Evolutionary conservation across 2,888 invertebrate species (phyloP), one percentile per base, ranked within the genome.

Genomic region (Epirrhoe alternata): DNA sequence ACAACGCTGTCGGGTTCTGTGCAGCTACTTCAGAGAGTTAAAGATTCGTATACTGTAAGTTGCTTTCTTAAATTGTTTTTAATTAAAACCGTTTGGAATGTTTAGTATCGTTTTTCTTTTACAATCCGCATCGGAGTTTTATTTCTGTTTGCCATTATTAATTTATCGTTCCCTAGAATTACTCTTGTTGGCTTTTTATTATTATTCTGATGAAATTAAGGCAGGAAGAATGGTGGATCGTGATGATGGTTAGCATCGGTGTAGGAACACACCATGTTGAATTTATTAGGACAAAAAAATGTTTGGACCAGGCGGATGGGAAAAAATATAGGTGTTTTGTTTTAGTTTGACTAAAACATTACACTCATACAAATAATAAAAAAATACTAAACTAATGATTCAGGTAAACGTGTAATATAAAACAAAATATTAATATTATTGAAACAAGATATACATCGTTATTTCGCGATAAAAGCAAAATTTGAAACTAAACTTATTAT

Each of bases 151-250:
- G 42, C 14, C 10, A 14, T 12, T 30, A 17, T 38, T 12, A 4
- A 47, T 42, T 42, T 1, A 56, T 53, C 59, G 61, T 57, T 64
- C 65, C 67, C 54, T 58, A 51, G 17, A 66, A 72, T 70, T 66
- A 66, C 66, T 55, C 66, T 56, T 61, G 64, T 66, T 64, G 42
- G 61, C 6, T 61, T 64, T 69, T 69, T 66, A 38, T 66, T 71
- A 66, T 66, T 68, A 68, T 72, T 68, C 65, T 68, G 65, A 64
- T 66, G 49, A 56, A 72, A 70, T 72, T 61, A 72, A 68, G 62
- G 68, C 68, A 38, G 64, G 47, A 62, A 53, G 33, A 31, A 31
- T 42, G 31, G 31, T 6, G 6, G 17, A 1, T 30, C 30, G 38
- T 14, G 30, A 31, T 42, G 51, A 51, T 38, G 12, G 1, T 10